Evolutionary conservation across 1,140 invertebrate species (phyloP), one percentile per base, ranked within the genome.

Genomic region (Drosophila orena): DNA sequence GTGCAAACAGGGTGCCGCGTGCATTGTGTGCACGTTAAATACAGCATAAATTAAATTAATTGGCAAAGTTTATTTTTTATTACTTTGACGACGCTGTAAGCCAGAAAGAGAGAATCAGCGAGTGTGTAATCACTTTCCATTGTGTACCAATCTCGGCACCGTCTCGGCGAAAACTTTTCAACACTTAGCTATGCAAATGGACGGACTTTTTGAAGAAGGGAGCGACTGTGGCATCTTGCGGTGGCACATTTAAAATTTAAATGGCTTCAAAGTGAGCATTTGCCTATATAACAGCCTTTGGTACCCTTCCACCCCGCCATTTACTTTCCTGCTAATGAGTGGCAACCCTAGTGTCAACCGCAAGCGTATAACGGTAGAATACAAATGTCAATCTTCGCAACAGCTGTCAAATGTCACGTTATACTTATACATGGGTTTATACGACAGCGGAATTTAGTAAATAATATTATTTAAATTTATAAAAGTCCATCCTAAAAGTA

Each of bases 51-150:
- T 86, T 78, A 81, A 86, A 88, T 86, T 81, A 86, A 86, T 88
- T 86, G 83, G 60, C 35, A 88, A 88, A 88, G 83, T 86, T 88
- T 66, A 86, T 56, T 86, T 81, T 80, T 86, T 68, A 71, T 79
- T 76, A 55, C 69, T 46, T 40, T 34, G 46, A 53, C 53, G 38
- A 74, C 53, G 24, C 49, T 7, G 6, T 24, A 0, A 20, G 17
- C 30, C 30, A n/a, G 22, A 24, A 27, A 55, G 57, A 34, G 22
- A 38, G 40, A 27, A 50, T 27, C 20, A 50, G 42, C 34, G 44
- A 70, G 53, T 58, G 57, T 75, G 81, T 75, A 81, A 86, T 86
- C 85, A 81, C 62, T 81, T 75, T 81, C 76, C 77, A 69, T 75
- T 58, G 59, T 54, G 40, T 54, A 74, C 69, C 40, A 83, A 74